These are phyloP conservation scores for Megaustenia siamemsis DNA, from an alignment of 2,888 invertebrate species.

Conservation along the genomic window DNA sequence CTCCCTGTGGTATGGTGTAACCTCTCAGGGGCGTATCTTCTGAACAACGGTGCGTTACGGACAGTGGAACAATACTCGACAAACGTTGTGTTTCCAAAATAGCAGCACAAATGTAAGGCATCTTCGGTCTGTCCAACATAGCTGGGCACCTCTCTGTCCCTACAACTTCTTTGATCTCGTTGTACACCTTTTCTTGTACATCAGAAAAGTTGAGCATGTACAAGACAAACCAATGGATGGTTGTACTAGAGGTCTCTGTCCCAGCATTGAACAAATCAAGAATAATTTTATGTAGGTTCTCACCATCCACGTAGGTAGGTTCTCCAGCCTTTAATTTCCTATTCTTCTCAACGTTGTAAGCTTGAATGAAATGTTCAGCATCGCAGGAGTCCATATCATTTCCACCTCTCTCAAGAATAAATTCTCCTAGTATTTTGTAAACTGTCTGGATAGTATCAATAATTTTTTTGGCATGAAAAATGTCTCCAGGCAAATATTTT, in stretches of 20 bases:
- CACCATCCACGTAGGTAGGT: not conserved
- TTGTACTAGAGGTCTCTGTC: slow-evolving; percentile 89
- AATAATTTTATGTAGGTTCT: slow-evolving; percentile 23
- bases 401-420: slow-evolving; percentile 9
- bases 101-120: not conserved
- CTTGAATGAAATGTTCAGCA: not conserved
- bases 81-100: not conserved
- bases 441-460: not conserved
- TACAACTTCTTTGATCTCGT: slow-evolving; percentile 73
- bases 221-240: slow-evolving; percentile 84
- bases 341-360: slow-evolving; percentile 11
- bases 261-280: slow-evolving; percentile 67
- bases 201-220: slow-evolving; percentile 84
- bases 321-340: not conserved
- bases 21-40: slow-evolving; percentile 67
- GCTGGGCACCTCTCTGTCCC: slow-evolving; percentile 63
- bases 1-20: slow-evolving; percentile 70
- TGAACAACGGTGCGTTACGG: not conserved
- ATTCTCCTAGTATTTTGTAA: not conserved
- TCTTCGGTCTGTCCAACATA: not conserved
- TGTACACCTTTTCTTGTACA: slow-evolving; percentile 68
- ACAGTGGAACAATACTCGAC: slow-evolving; percentile 56
- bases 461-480: not conserved
- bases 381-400: slow-evolving; percentile 20
- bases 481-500: not conserved